Evolutionary conservation across 2,888 invertebrate genomes (phyloP).

Genomic region (Leucoma salicis): DNA sequence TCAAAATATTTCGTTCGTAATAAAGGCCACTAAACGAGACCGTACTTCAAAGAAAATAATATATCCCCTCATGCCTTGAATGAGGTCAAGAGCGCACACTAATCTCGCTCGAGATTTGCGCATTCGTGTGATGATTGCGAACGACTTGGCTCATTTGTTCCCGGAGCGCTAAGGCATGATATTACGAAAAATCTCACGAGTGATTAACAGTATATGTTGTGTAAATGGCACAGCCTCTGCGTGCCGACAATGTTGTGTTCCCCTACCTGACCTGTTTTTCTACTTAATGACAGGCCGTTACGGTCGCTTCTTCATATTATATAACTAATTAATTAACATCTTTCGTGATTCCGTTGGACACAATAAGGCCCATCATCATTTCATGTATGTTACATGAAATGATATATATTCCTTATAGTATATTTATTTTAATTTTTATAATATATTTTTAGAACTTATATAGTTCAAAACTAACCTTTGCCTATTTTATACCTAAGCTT

Average conservation of each 20-base stretch:
- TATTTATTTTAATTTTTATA: no score
- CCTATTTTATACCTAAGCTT: no score
- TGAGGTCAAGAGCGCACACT: constrained; percentile 47
- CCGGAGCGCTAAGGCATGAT: constrained; percentile 45
- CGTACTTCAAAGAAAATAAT: constrained; percentile 45
- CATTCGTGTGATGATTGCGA: constrained; percentile 40
- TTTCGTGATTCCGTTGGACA: constrained; percentile 23
- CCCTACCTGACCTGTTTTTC: constrained; percentile 32
- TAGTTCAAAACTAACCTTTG: no score
- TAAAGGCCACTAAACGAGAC: constrained; percentile 28
- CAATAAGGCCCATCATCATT: no score
- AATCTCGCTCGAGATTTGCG: constrained; percentile 40
- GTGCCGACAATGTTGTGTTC: constrained; percentile 40
- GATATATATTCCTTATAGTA: background rate
- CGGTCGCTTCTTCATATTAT: constrained; percentile 27
- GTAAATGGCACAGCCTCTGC: constrained; percentile 44
- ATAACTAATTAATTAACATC: constrained; percentile 29
- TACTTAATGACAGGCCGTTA: constrained; percentile 29
- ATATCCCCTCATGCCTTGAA: constrained; percentile 32
- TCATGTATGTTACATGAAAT: background rate
- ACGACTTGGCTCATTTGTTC: constrained; percentile 41
- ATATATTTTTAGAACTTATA: no score
- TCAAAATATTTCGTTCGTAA: constrained; percentile 26
- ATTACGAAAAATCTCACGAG: constrained; percentile 58
- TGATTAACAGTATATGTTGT: constrained; percentile 60